A percentile compares a stretch with the other conserved stretches of the same genome.
These are phyloP conservation scores for Liodrosophila aerea DNA, from an alignment of 2,888 invertebrate species.

Conservation along the genomic window DNA sequence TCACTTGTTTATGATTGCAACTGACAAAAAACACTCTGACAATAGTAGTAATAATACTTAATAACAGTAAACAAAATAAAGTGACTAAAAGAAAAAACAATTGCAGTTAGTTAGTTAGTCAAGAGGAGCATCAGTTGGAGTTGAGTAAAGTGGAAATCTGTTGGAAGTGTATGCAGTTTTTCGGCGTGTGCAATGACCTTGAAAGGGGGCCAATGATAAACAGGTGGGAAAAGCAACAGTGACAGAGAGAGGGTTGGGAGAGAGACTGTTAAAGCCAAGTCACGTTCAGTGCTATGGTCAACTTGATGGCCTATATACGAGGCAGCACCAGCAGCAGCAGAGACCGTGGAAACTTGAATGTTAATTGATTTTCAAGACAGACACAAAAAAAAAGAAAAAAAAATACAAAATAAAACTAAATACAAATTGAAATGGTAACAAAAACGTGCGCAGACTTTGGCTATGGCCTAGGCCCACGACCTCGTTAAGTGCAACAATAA, in stretches of 20 bases:
- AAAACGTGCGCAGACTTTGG: slow-evolving; percentile 65
- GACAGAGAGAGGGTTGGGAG: background rate
- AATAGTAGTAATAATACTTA: too few relatives aligned
- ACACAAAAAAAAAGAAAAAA: slow-evolving; percentile 15
- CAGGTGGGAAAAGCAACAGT: background rate
- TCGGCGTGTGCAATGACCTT: slow-evolving; percentile 30
- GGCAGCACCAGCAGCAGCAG: slow-evolving; percentile 8
- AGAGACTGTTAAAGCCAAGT: slow-evolving; percentile 56
- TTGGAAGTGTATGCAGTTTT: slow-evolving; percentile 17
- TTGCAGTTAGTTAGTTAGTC: too few relatives aligned
- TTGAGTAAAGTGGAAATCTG: slow-evolving; percentile 24
- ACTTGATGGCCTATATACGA: slow-evolving; percentile 46
- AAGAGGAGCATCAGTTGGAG: too few relatives aligned
- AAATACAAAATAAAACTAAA: background rate
- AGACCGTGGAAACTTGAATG: slow-evolving; percentile 50
- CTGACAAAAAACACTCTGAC: too few relatives aligned
- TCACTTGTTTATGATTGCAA: too few relatives aligned
- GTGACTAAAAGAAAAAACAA: too few relatives aligned
- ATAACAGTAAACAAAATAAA: too few relatives aligned
- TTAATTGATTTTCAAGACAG: slow-evolving; percentile 66
- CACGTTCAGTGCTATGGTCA: slow-evolving; percentile 67
- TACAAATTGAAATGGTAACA: slow-evolving; percentile 53
- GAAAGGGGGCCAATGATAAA: slow-evolving; percentile 38
- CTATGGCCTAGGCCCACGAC: slow-evolving; percentile 41
- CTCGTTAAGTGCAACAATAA: slow-evolving; percentile 45